Percentiles rank a stretch among this genome's conserved stretches.
phyloP scores from a whole-genome alignment of 2,113 vertebrate species.

The Proterorhinus semilunaris region DNA sequence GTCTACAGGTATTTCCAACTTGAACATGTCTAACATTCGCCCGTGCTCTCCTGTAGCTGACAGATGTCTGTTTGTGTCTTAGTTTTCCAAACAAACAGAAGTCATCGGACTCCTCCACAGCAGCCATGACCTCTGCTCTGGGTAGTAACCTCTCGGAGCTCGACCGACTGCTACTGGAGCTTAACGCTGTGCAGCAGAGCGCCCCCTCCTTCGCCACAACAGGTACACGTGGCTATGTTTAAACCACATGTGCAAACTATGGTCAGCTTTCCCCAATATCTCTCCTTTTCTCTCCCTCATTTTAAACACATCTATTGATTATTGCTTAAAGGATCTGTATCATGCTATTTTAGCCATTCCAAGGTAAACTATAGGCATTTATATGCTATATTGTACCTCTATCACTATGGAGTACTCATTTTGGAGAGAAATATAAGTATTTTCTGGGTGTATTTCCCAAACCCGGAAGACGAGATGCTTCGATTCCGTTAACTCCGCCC shows the following conservation, averaged over 20 bases:
- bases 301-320: too few relatives aligned
- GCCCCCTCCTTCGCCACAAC: conserved; percentile 80
- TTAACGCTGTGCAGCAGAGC: conserved; percentile 92
- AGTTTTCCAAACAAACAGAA: conserved; percentile 99
- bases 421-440: too few relatives aligned
- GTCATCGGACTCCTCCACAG: conserved; percentile 85
- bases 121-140: conserved; percentile 87
- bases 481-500: too few relatives aligned
- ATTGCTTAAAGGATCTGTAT: too few relatives aligned
- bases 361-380: too few relatives aligned
- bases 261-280: too few relatives aligned
- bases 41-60: neutral
- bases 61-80: conserved; percentile 8
- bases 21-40: neutral
- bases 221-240: conserved; percentile 69
- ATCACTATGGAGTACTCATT: too few relatives aligned
- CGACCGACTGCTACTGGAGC: conserved; percentile 91
- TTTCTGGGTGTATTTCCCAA: too few relatives aligned
- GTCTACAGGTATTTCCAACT: conserved; percentile 87
- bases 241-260: neutral
- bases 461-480: too few relatives aligned
- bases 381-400: too few relatives aligned
- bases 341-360: too few relatives aligned
- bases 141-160: conserved; percentile 96
- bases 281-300: too few relatives aligned